Evolutionary conservation across 1,140 invertebrate species (phyloP), one percentile per base, ranked within the genome.

Genomic region (Nasonia giraulti): DNA sequence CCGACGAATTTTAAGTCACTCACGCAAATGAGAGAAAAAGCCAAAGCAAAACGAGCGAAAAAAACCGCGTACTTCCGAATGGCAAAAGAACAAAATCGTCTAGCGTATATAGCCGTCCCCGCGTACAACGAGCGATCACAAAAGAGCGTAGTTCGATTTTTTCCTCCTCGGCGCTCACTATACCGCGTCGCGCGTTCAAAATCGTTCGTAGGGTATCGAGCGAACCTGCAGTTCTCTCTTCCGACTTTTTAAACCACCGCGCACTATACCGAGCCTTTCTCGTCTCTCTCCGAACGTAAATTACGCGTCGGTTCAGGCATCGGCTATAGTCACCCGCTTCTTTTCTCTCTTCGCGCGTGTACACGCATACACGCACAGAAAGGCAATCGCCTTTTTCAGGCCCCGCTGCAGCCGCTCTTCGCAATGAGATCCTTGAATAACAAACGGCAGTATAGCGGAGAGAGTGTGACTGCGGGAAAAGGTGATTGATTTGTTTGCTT

Each of bases 31-130:
- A 50, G 47, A 50, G 2, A 27, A 50, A 62, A 62, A 62, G 20
- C 55, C 55, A n/a, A 20, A 62, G 14, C 47, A 14, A 17, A 37
- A 37, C 44, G 44, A 2, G 47, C 47, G 2, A 14, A 12, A 50
- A 50, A 50, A 14, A 50, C 47, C 47, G 12, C 14, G 47, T 50
- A 17, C 47, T 50, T 50, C 47, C 47, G 27, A 84, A 82, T 83
- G 69, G 55, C 71, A n/a, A 84, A 86, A 87, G 33, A 81, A 84
- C 80, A 75, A 40, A 75, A 75, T 47, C n/a, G 12, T 37, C 17
- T 23, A 44, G 40, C 23, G n/a, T 47, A 50, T 50, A 50, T 17
- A 62, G 3, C 55, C 55, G 55, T n/a, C 17, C 55, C 10, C 44
- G 44, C 33, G 47, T 50, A 62, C 14, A 27, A 12, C 33, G 20